Evolutionary conservation across 2,797 vertebrate genomes (phyloP).

Genomic region (Euthynnus affinis): DNA sequence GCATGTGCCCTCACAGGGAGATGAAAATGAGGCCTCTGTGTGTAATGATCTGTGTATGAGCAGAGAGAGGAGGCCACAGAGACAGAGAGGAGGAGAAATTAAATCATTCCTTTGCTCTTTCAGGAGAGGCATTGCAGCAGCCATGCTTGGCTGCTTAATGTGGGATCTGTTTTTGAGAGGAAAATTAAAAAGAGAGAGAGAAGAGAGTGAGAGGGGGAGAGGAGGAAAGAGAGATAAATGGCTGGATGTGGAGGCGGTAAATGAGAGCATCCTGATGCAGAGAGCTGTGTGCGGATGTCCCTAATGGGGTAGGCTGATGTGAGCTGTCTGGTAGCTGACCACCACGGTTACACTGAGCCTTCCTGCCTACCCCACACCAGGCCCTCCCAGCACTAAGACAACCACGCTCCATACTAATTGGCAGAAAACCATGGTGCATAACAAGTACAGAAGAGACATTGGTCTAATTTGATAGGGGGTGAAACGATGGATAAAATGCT

Average conservation of each 20-base stretch:
- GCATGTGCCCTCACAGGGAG: conserved; percentile 80
- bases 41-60: conserved; percentile 89
- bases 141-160: conserved; percentile 81
- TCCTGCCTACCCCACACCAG: conserved; percentile 66
- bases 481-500: conserved; percentile 77
- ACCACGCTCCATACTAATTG: conserved; percentile 75
- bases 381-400: conserved; percentile 59
- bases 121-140: conserved; percentile 76
- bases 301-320: conserved; percentile 79
- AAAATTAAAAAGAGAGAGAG: conserved; percentile 82
- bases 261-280: conserved; percentile 83
- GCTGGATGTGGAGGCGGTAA: conserved; percentile 79
- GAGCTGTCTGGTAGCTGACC: conserved; percentile 78
- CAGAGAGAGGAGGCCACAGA: conserved; percentile 81
- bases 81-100: conserved; percentile 80
- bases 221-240: conserved; percentile 80
- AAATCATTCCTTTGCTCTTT: conserved; percentile 85
- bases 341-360: conserved; percentile 55
- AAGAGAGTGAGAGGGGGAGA: conserved; percentile 43
- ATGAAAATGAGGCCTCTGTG: conserved; percentile 87
- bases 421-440: conserved; percentile 77
- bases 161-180: conserved; percentile 82
- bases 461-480: conserved; percentile 74
- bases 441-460: conserved; percentile 71
- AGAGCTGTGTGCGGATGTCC: conserved; percentile 77